Evolutionary conservation across 2,888 invertebrate genomes (phyloP), one percentile per base, ranked within the genome.

Genomic region (Phasia obesa): DNA sequence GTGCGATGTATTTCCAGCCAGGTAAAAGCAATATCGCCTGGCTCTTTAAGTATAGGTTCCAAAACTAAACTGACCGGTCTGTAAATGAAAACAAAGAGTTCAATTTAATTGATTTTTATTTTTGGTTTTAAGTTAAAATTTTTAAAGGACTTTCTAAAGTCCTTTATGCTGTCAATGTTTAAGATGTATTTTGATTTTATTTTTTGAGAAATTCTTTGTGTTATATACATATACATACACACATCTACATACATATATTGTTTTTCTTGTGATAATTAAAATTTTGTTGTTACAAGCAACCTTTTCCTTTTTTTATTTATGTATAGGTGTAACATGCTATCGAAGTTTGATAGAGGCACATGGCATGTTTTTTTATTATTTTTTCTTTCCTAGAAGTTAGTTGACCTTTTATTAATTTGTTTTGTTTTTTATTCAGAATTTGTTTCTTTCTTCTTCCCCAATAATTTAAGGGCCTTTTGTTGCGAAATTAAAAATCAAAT

Each of bases 1-100:
- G 94, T 94, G 85, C 94, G 93, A 76, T 92, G 94, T 85, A 95
- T 94, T 88, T 95, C 95, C 88, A 96, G 92, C 96, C 96, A 96
- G 77, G 95, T 94, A 87, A 96, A 94, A n/a, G 94, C 94, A 62
- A 96, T 95, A 67, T 93, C 92, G 35, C 96, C 96, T n/a, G 94
- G 92, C 90, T 96, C 96, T 67, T 93, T 92, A 0, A 94, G 93
- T 21, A 95, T 93, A 89, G 95, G 95, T 87, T 95, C 95, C 23
- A 95, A 90, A 13, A 95, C 90, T 86, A 95, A 92, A 81, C 93
- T 93, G 3, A 94, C 93, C 4, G 94, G 93, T 73, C 93, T 92
- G 80, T 0, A 76, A 51, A 25, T 0, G 53, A 53, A 51, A 38
- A 5, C 11, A 21, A 17, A 15, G 1, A 51, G 4, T 35, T 2